phyloP scores from a whole-genome alignment of 2,113 vertebrate species.

The Cyprinodon brontotheroides region DNA sequence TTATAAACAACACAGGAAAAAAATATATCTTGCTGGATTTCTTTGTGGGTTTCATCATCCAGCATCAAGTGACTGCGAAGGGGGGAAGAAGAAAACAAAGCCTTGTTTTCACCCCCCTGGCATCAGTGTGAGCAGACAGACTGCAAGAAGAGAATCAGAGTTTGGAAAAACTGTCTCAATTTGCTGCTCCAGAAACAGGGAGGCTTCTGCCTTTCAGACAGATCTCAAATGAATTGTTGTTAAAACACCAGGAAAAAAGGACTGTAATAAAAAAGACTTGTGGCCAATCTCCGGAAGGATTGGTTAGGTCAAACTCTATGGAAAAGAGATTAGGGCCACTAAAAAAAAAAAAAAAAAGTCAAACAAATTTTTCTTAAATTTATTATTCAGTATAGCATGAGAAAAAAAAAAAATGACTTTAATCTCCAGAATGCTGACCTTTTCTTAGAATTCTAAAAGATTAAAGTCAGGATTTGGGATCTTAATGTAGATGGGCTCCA shows the following conservation, averaged over 20 bases:
- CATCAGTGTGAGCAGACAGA: slow-evolving; percentile 47
- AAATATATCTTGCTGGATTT: slow-evolving; percentile 74
- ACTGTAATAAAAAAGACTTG: slow-evolving; percentile 14
- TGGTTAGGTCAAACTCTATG: slow-evolving; percentile 9
- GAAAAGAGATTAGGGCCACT: no score
- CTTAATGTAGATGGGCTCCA: no score
- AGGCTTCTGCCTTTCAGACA: slow-evolving; percentile 36
- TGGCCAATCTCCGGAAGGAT: no score
- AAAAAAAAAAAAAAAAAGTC: no score
- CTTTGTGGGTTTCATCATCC: slow-evolving; percentile 81
- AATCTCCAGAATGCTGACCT: no score
- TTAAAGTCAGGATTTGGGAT: no score
- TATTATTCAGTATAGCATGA: no score
- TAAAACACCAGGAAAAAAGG: slow-evolving; percentile 13
- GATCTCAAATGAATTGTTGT: slow-evolving; percentile 24
- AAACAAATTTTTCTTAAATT: no score
- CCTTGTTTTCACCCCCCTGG: slow-evolving; percentile 67
- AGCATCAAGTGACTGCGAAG: slow-evolving; percentile 73
- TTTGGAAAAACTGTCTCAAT: slow-evolving; percentile 30
- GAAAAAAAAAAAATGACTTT: no score
- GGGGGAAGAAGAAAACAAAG: slow-evolving; percentile 66
- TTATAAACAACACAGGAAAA: slow-evolving; percentile 63
- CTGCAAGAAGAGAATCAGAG: slow-evolving; percentile 39
- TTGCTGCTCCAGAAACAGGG: slow-evolving; percentile 24
- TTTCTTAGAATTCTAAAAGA: no score